Evolutionary conservation across 2,113 vertebrate species (phyloP).

Genomic region (Monarcha castaneiventris): DNA sequence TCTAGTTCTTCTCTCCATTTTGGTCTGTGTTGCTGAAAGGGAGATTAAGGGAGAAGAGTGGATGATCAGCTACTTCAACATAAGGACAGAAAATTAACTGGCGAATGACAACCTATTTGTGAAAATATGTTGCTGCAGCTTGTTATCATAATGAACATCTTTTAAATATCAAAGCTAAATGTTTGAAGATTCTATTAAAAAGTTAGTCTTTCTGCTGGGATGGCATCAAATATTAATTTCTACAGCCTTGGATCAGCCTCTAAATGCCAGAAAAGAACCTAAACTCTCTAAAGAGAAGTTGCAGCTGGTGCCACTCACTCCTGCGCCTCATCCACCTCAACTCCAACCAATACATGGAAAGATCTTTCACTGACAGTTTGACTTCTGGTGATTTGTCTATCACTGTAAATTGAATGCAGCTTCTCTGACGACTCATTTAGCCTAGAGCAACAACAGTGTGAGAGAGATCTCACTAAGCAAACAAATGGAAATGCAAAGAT

Average conservation of each 20-base stretch:
- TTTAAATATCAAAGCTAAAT: background rate
- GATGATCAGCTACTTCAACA: background rate
- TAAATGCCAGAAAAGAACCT: background rate
- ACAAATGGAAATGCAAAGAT: background rate
- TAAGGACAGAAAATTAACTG: background rate
- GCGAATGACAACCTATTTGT: background rate
- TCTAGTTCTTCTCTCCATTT: background rate
- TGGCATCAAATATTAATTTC: background rate
- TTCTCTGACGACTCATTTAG: background rate
- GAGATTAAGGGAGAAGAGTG: background rate
- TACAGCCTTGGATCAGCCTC: background rate
- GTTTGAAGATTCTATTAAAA: background rate
- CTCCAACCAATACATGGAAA: background rate
- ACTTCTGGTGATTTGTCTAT: background rate
- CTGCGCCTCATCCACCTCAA: background rate
- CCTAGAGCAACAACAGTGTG: background rate
- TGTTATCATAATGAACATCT: background rate
- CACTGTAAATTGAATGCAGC: background rate
- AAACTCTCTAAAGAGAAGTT: background rate
- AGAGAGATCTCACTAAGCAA: background rate
- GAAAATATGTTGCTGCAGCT: background rate
- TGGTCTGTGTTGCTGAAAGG: background rate
- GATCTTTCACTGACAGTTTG: background rate
- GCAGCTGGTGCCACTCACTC: rapidly evolving
- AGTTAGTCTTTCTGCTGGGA: background rate